Evolutionary conservation across 2,888 invertebrate genomes (phyloP).

Genomic region (Drosophila kambysellisi): DNA sequence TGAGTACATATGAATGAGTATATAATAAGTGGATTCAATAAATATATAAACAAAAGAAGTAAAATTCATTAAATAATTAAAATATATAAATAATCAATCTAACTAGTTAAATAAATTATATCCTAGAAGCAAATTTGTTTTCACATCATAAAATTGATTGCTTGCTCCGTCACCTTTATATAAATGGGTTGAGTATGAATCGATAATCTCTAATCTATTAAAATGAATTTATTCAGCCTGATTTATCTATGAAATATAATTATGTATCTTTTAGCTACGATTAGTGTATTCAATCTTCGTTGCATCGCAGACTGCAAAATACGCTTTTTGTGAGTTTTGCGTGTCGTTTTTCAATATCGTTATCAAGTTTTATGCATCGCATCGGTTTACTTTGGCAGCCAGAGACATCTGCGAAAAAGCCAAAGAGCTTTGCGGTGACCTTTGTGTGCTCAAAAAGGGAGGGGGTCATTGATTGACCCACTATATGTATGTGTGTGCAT

Average conservation of each 20-base stretch:
- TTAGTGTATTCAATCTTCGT: slow-evolving; percentile 29
- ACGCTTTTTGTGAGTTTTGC: slow-evolving; percentile 8
- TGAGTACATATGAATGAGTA: background rate
- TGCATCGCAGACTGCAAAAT: too few relatives aligned
- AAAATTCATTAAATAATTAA: too few relatives aligned
- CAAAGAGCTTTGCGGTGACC: slow-evolving; percentile 64
- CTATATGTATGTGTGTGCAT: background rate
- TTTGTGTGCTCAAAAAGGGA: slow-evolving; percentile 31
- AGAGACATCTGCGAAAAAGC: slow-evolving; percentile 23
- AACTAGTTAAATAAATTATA: background rate
- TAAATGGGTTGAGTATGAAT: background rate
- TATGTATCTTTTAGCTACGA: background rate
- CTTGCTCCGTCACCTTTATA: background rate
- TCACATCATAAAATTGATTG: background rate
- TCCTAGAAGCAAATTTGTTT: background rate
- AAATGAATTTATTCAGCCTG: background rate
- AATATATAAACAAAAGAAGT: too few relatives aligned
- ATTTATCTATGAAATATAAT: background rate
- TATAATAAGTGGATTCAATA: background rate
- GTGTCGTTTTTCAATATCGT: slow-evolving; percentile 63
- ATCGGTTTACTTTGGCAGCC: slow-evolving; percentile 61
- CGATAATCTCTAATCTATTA: too few relatives aligned
- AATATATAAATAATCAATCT: too few relatives aligned
- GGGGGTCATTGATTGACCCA: slow-evolving; percentile 28
- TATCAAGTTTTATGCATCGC: slow-evolving; percentile 70